These are phyloP conservation scores for Falco columbarius DNA, from an alignment of 2,797 vertebrate genomes.

Conservation along the genomic window DNA sequence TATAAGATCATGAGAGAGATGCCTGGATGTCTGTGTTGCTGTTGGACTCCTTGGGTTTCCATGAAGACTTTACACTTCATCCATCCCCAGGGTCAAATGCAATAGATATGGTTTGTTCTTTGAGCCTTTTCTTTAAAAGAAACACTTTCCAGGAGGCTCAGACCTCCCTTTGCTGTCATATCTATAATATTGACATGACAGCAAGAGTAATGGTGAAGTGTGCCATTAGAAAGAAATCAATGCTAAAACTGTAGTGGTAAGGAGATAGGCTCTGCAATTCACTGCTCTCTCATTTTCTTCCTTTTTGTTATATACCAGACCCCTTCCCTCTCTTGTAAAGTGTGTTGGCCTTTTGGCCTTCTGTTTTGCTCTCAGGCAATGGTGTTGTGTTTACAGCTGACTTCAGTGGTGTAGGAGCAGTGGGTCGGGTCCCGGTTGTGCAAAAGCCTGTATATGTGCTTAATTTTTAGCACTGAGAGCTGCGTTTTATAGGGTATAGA, in stretches of 20 bases:
- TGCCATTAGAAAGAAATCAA: conserved; percentile 53
- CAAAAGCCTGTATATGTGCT: not conserved
- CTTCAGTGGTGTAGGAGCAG: not conserved
- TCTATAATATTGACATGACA: conserved; percentile 37
- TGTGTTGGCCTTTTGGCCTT: not conserved
- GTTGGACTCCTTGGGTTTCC: not conserved
- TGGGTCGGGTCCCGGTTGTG: not conserved
- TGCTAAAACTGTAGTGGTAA: conserved; percentile 16
- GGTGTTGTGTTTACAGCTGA: not conserved
- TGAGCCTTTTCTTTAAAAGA: not conserved
- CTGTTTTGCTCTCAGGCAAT: not conserved
- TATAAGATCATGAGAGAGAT: not conserved
- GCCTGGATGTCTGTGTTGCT: not conserved
- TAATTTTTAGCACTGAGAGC: not conserved
- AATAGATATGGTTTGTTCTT: not conserved
- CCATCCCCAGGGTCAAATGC: not conserved
- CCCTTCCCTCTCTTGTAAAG: not conserved
- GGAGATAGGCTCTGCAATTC: not conserved
- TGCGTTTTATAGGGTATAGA: not conserved
- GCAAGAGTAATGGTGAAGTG: not conserved
- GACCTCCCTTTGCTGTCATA: not conserved
- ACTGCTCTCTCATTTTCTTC: not conserved
- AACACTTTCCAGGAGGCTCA: not conserved
- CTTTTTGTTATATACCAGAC: not conserved
- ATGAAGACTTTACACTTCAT: not conserved